A percentile compares a stretch with the other conserved stretches of the same genome.
Conservation (phyloP, 1,140 invertebrate species). For the Plectus sambesii region DNA sequence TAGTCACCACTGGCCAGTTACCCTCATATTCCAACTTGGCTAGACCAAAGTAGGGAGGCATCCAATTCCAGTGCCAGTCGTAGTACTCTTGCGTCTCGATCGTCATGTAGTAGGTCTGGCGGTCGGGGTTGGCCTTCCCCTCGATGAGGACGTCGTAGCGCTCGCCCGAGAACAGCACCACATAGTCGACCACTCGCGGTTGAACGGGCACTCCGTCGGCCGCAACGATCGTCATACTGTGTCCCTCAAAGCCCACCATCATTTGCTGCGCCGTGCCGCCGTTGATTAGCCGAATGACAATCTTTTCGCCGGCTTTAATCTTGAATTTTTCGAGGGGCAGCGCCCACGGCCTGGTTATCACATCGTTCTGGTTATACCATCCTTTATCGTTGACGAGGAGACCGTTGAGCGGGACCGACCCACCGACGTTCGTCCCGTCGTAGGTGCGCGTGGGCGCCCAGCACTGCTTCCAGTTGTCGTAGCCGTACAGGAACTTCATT, state of each 20-base stretch:
- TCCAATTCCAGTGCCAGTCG: conserved; percentile 32
- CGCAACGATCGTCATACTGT: conserved; percentile 32
- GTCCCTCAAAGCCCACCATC: conserved; percentile 36
- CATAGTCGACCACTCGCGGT: conserved; percentile 28
- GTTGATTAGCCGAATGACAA: conserved; percentile 38
- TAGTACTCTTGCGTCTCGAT: conserved; percentile 40
- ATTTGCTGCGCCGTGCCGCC: conserved; percentile 43
- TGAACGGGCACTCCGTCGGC: conserved; percentile 38
- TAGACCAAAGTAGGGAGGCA: conserved; percentile 20
- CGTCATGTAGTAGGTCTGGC: conserved; percentile 32
- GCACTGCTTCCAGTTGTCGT: conserved; percentile 29
- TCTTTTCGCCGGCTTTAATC: conserved; percentile 22
- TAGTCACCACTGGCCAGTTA: conserved; percentile 1
- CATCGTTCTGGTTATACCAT: conserved; percentile 37
- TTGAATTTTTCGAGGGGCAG: conserved; percentile 28
- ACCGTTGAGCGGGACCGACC: conserved; percentile 36
- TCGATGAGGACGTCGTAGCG: conserved; percentile 37
- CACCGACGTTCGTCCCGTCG: conserved; percentile 37
- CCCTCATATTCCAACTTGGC: conserved; percentile 36
- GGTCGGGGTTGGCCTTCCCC: conserved; percentile 26
- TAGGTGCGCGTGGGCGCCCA: conserved; percentile 41
- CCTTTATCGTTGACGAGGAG: conserved; percentile 38
- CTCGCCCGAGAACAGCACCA: conserved; percentile 41
- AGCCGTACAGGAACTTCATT: conserved; percentile 44
- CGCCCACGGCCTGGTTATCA: conserved; percentile 24